A percentile compares a stretch with the other conserved stretches of the same genome.
phyloP scores from a whole-genome alignment of 2,113 vertebrate genomes.

The Tylochromis polylepis region DNA sequence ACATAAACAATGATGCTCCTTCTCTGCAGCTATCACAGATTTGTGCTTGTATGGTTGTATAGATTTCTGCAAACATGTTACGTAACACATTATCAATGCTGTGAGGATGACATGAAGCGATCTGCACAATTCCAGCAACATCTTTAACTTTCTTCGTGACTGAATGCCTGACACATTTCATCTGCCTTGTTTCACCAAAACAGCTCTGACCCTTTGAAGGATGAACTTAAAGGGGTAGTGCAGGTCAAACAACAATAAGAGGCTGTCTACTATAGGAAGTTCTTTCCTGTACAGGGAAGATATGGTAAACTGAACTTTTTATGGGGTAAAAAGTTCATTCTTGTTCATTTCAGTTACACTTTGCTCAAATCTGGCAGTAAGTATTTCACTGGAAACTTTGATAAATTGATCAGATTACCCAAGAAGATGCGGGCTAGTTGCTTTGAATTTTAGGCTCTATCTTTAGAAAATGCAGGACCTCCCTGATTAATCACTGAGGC shows the following conservation, averaged over 20 bases:
- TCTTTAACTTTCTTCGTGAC: background rate
- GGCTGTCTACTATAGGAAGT: background rate
- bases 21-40: background rate
- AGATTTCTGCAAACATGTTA: conserved; percentile 4
- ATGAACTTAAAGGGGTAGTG: background rate
- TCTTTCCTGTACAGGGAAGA: background rate
- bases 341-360: background rate
- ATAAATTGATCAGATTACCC: background rate
- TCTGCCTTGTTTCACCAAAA: background rate
- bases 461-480: background rate
- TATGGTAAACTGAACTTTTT: background rate
- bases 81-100: background rate
- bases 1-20: background rate
- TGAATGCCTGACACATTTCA: background rate
- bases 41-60: background rate
- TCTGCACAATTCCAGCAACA: background rate
- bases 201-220: background rate
- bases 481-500: conserved; percentile 16
- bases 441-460: background rate
- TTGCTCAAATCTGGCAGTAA: background rate
- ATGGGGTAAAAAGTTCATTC: background rate
- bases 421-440: background rate
- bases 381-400: background rate
- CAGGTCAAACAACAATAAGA: background rate
- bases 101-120: background rate